Evolutionary conservation across 2,797 vertebrate genomes (phyloP).

Genomic region (Hydrophis major): DNA sequence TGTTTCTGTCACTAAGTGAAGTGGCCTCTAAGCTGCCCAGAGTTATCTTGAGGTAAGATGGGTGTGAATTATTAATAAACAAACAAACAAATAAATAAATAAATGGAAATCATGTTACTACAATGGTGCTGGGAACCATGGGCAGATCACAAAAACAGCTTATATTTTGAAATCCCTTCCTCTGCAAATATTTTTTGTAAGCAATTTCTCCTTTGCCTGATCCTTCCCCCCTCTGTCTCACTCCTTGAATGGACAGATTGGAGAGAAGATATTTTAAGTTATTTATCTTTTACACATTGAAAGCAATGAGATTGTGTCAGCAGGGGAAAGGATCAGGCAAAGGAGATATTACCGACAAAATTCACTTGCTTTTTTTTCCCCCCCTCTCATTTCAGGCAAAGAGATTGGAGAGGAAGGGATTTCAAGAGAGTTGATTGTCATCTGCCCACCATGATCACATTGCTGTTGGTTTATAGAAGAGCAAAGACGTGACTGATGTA

Average conservation of each 20-base stretch:
- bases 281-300: not conserved
- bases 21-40: not conserved
- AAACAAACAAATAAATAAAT: too few species aligned
- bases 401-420: not conserved
- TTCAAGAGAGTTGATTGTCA: not conserved
- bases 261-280: not conserved
- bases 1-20: not conserved
- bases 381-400: not conserved
- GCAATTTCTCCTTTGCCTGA: conserved; percentile 11
- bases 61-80: too few species aligned
- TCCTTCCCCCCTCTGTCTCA: conserved; percentile 41
- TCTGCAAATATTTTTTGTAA: not conserved
- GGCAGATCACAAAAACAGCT: not conserved
- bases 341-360: not conserved
- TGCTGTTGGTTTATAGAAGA: not conserved
- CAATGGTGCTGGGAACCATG: not conserved
- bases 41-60: too few species aligned
- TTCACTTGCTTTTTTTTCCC: not conserved
- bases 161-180: not conserved
- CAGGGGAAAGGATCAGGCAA: not conserved
- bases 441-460: not conserved
- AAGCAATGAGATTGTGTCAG: not conserved
- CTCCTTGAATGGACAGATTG: not conserved
- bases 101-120: too few species aligned
- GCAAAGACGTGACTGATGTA: not conserved